Conservation (phyloP, 2,888 invertebrate species). For the Callimorpha dominula region DNA sequence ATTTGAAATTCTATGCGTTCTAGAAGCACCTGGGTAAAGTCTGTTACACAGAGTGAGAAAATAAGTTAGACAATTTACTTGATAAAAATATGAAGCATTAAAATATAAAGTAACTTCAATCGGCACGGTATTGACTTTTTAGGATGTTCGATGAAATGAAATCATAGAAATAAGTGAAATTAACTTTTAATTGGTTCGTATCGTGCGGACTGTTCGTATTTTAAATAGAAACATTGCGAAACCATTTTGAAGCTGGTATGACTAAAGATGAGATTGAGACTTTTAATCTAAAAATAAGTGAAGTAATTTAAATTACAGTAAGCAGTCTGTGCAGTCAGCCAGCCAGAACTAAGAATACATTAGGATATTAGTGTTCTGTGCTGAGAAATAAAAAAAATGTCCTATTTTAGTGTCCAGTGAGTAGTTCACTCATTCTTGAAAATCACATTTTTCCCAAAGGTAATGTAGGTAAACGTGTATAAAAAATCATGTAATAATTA, state of each 20-base stretch:
- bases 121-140: neutral
- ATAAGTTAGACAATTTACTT: conserved; percentile 38
- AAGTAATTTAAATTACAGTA: neutral
- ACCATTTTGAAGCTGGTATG: neutral
- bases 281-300: neutral
- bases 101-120: neutral
- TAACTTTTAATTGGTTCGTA: neutral
- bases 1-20: conserved; percentile 85
- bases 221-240: neutral
- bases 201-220: neutral
- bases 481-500: too few species aligned
- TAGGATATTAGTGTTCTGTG: too few species aligned
- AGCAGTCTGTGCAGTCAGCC: neutral
- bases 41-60: conserved; percentile 49
- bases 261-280: neutral
- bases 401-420: too few species aligned
- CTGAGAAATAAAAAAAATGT: too few species aligned
- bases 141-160: neutral
- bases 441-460: too few species aligned
- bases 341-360: neutral
- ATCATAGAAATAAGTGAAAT: neutral
- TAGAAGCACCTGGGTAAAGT: conserved; percentile 74
- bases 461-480: too few species aligned
- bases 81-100: neutral
- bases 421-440: too few species aligned